Percentiles rank a stretch among this genome's conserved stretches.
phyloP scores from a whole-genome alignment of 2,113 vertebrate genomes.

The Ptilonorhynchus violaceus region DNA sequence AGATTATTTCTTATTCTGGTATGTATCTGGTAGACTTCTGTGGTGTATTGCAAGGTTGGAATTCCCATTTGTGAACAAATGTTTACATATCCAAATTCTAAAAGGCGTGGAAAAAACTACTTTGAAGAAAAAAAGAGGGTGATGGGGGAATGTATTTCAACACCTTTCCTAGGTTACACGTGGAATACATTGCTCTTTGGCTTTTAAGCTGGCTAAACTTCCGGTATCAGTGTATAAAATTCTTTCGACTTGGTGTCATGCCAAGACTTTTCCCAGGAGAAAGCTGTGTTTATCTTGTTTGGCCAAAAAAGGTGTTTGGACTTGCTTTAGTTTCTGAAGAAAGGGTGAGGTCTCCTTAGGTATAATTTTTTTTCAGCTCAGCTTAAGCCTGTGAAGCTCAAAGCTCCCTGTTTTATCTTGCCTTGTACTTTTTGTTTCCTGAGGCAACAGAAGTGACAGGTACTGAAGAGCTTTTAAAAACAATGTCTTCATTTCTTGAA shows the following conservation, averaged over 20 bases:
- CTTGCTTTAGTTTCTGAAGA: slow-evolving; percentile 48
- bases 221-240: neutral
- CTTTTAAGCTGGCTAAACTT: neutral
- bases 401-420: slow-evolving; percentile 12
- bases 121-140: neutral
- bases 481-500: neutral
- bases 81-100: neutral
- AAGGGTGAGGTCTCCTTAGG: slow-evolving; percentile 21
- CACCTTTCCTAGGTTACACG: neutral
- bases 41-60: neutral
- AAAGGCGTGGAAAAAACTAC: neutral
- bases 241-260: neutral
- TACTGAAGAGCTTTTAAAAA: slow-evolving; percentile 26
- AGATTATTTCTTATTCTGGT: neutral
- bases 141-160: neutral
- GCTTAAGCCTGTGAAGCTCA: neutral
- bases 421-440: neutral
- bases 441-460: neutral
- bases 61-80: neutral
- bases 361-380: neutral
- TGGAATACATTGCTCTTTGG: neutral
- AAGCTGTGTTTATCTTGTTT: slow-evolving; percentile 29
- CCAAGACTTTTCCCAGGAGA: neutral
- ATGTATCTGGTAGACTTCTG: neutral
- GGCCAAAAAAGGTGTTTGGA: slow-evolving; percentile 36